Base-by-base conservation (phyloP, 2,113 vertebrate genomes). In the Nibea albiflora region DNA sequence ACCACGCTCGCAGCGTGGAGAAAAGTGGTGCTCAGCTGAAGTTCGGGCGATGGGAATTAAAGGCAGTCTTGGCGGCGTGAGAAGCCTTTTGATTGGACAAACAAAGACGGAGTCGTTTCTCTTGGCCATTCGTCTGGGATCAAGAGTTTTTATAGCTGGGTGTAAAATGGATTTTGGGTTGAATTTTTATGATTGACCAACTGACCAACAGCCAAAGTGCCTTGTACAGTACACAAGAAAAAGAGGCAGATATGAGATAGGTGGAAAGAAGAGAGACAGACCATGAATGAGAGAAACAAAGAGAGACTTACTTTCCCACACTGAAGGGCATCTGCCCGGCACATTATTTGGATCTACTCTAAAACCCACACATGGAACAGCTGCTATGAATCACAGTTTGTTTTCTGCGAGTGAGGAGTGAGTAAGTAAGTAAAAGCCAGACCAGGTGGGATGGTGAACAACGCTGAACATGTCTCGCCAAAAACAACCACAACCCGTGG, bases 1-100 rank as follows among this genome's bases (percentile, higher is more conserved):
- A 44, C 50, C 67, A 61, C n/a, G 52, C 50, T 68, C 11, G 11
- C 24, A 10, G 0, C 16, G n/a, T n/a, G 44, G 65, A 67, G 60
- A 22, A 74, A 82, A 53, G 28, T 9, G 57, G 46, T 73, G 77
- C 66, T 78, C 50, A 12, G 74, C 61, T 56, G 28, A 60, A 64
- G 66, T 84, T 77, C 14, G 61, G 49, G 44, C 49, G 77, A 80
- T 72, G 56, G 56, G 75, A 74, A 85, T 77, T 80, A 86, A 66
- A 82, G 39, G 35, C 64, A 26, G 26, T 5, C 50, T 53, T 79
- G 50, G 47, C 12, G 0, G n/a, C 11, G 22, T 62, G 78, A 80
- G 85, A 72, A 7, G 83, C 42, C 11, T 70, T 84, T 67, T 85
- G 64, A 86, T 39, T 44, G 6, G 50, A 76, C 50, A 77, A 52